phyloP scores from a whole-genome alignment of 2,113 vertebrate species.

The Nematolebias whitei region DNA sequence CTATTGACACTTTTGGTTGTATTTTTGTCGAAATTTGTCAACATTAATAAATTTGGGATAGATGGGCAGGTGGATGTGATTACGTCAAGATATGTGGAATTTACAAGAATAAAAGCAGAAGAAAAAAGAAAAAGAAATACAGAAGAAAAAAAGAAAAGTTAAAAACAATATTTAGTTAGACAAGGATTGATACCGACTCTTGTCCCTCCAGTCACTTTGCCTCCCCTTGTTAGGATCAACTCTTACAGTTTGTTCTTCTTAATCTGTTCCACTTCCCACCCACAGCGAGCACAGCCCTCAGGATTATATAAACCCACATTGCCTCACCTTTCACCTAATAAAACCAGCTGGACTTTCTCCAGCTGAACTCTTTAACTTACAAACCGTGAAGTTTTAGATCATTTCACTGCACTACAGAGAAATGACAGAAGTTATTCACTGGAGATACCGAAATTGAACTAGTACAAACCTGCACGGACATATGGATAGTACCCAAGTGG shows the following conservation, averaged over 20 bases:
- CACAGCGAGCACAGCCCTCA: constrained; percentile 4
- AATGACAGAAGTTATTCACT: background rate
- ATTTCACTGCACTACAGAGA: background rate
- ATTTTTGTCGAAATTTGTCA: too few relatives aligned
- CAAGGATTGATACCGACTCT: background rate
- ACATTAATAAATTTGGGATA: too few relatives aligned
- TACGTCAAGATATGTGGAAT: too few relatives aligned
- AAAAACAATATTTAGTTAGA: too few relatives aligned
- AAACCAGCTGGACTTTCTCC: constrained; percentile 19
- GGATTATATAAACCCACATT: constrained; percentile 37
- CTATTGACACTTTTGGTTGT: too few relatives aligned
- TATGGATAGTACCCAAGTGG: too few relatives aligned
- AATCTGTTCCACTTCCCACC: constrained; percentile 57
- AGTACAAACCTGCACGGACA: background rate
- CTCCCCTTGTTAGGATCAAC: constrained; percentile 19
- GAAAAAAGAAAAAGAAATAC: too few relatives aligned
- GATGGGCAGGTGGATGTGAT: too few relatives aligned
- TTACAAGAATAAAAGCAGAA: too few relatives aligned
- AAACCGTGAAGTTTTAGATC: background rate
- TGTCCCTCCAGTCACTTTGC: background rate
- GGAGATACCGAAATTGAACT: too few relatives aligned
- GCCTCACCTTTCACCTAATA: constrained; percentile 56
- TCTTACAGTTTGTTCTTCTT: constrained; percentile 52
- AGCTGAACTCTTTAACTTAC: background rate
- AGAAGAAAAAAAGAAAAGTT: too few relatives aligned